A percentile compares a stretch with the other conserved stretches of the same genome.
Evolutionary conservation across 2,888 invertebrate species (phyloP).

Genomic region (Agrilus mali): DNA sequence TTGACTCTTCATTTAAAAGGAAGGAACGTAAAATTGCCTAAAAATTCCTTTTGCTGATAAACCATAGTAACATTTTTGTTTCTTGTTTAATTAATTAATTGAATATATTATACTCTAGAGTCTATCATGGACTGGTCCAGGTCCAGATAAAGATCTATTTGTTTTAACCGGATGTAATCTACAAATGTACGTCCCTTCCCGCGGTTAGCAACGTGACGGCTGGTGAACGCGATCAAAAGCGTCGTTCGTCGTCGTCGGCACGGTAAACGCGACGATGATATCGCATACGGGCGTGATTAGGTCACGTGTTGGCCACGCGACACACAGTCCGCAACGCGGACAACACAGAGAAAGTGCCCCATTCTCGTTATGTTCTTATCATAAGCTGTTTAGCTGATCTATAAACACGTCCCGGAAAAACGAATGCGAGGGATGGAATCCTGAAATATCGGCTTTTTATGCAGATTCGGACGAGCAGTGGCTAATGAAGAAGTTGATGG

Average conservation of each 20-base stretch:
- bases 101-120: too few relatives aligned
- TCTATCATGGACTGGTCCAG: too few relatives aligned
- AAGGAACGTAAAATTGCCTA: too few relatives aligned
- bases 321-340: slow-evolving; percentile 16
- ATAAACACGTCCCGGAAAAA: slow-evolving; percentile 25
- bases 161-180: neutral
- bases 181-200: too few relatives aligned
- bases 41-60: too few relatives aligned
- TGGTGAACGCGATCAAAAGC: slow-evolving; percentile 2
- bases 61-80: too few relatives aligned
- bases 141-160: too few relatives aligned
- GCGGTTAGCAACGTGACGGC: neutral
- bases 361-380: slow-evolving; percentile 29
- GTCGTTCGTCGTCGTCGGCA: slow-evolving; percentile 4
- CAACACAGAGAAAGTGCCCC: slow-evolving; percentile 22
- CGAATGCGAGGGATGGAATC: slow-evolving; percentile 19
- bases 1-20: too few relatives aligned
- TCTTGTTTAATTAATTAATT: too few relatives aligned
- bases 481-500: too few relatives aligned
- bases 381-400: slow-evolving; percentile 30
- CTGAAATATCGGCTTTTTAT: slow-evolving; percentile 24
- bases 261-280: slow-evolving; percentile 18
- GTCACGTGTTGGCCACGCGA: slow-evolving; percentile 20
- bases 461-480: slow-evolving; percentile 4
- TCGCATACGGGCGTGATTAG: slow-evolving; percentile 19